These are phyloP conservation scores for Apis dorsata DNA, from an alignment of 1,140 invertebrate species.

Conservation along the genomic window DNA sequence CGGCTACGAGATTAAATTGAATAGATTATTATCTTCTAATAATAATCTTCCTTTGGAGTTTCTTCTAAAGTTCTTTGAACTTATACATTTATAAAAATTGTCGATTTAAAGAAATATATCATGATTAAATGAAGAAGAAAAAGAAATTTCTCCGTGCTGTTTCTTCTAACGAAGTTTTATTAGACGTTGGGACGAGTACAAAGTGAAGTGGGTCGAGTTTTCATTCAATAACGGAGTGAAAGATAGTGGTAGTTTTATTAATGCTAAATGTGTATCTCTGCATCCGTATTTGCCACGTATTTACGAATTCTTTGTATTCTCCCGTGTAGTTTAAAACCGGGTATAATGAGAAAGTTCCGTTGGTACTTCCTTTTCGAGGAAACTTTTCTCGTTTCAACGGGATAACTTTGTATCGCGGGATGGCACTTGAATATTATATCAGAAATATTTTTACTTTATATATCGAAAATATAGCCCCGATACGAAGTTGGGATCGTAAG, in stretches of 20 bases:
- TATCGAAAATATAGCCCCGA: not conserved
- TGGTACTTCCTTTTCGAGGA: not conserved
- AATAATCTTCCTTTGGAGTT: no score
- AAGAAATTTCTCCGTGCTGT: not conserved
- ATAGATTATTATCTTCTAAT: no score
- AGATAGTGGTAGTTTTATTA: conserved; percentile 6
- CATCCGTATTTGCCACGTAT: not conserved
- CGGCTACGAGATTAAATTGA: no score
- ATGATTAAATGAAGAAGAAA: not conserved
- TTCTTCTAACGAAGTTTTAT: not conserved
- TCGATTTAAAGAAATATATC: not conserved
- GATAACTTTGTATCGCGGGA: conserved; percentile 6
- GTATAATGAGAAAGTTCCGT: conserved; percentile 18
- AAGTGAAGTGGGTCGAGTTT: not conserved
- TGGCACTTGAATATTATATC: conserved; percentile 17
- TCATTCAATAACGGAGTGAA: not conserved
- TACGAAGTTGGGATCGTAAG: not conserved
- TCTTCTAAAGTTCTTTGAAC: no score
- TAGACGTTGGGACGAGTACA: not conserved
- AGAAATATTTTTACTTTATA: conserved; percentile 2
- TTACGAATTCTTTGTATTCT: conserved; percentile 7
- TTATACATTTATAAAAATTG: no score
- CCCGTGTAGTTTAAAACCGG: not conserved
- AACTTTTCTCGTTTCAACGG: conserved; percentile 21
- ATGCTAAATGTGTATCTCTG: not conserved